phyloP scores from a whole-genome alignment of 1,140 invertebrate species.

The Bombus affinis region DNA sequence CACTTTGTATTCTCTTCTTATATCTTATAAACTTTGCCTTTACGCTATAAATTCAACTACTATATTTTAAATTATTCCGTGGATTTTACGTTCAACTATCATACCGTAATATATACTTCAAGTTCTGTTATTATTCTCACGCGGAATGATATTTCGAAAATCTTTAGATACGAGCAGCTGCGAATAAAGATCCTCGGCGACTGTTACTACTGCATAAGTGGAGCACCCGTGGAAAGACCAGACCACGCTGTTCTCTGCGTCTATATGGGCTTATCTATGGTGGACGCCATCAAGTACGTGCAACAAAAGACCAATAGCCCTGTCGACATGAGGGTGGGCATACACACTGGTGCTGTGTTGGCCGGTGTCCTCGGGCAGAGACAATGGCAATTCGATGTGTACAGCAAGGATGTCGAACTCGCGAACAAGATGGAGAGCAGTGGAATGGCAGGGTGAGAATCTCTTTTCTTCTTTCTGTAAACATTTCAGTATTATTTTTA shows the following conservation, averaged over 20 bases:
- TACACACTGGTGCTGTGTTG: slow-evolving; percentile 97
- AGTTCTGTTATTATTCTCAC: background rate
- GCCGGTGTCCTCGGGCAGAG: slow-evolving; percentile 97
- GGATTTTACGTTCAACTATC: background rate
- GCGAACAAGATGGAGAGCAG: slow-evolving; percentile 99
- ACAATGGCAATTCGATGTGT: slow-evolving; percentile 99
- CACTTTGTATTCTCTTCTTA: too few relatives aligned
- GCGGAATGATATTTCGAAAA: background rate
- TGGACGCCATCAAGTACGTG: slow-evolving; percentile 98
- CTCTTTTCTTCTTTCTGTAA: background rate
- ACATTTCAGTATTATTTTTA: background rate
- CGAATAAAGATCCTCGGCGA: slow-evolving; percentile 97
- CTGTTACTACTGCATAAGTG: slow-evolving; percentile 98
- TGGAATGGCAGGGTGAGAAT: slow-evolving; percentile 94
- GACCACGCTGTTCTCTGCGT: slow-evolving; percentile 97
- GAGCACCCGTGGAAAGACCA: slow-evolving; percentile 92
- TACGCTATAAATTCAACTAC: background rate
- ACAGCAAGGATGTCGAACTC: slow-evolving; percentile 97
- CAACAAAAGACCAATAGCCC: slow-evolving; percentile 96
- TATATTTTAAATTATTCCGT: background rate
- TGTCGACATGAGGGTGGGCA: slow-evolving; percentile 98
- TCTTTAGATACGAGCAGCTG: slow-evolving; percentile 95
- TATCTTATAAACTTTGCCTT: background rate
- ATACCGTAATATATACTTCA: fast-evolving
- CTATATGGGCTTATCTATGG: slow-evolving; percentile 98